Percentiles rank a stretch among this genome's conserved stretches.
phyloP scores from a whole-genome alignment of 2,888 invertebrate species.

The Zootermopsis nevadensis region DNA sequence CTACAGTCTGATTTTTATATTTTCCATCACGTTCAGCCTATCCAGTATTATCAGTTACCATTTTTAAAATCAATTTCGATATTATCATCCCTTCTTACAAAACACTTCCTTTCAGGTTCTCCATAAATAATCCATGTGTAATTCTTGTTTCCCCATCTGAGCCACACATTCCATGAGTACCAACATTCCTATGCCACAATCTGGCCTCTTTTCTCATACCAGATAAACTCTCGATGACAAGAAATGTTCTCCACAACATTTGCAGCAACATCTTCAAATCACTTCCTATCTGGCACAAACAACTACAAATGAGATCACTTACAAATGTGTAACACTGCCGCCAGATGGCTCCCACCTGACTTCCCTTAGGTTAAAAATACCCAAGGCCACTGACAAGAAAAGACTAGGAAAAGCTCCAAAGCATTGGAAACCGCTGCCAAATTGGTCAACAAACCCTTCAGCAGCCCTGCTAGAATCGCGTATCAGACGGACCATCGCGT shows the following conservation, averaged over 20 bases:
- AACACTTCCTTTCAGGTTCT: too few species aligned
- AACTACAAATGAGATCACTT: neutral
- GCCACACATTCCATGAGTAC: too few species aligned
- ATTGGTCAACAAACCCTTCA: constrained; percentile 34
- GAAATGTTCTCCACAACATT: neutral
- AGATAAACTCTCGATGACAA: too few species aligned
- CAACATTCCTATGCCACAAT: too few species aligned
- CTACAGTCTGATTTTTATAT: too few species aligned
- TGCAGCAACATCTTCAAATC: neutral
- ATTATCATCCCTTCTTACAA: too few species aligned
- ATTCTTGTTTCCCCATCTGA: too few species aligned
- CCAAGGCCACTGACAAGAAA: constrained; percentile 34
- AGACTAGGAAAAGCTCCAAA: neutral
- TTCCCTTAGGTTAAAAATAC: constrained; percentile 17
- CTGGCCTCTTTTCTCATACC: too few species aligned
- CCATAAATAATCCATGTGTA: too few species aligned
- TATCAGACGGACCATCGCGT: neutral
- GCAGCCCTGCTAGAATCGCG: neutral
- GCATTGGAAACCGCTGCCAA: neutral
- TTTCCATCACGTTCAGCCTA: too few species aligned
- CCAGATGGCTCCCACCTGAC: constrained; percentile 31
- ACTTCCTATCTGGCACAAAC: neutral
- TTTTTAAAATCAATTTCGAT: too few species aligned
- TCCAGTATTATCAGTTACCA: too few species aligned
- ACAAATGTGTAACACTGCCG: neutral